Conservation (phyloP, 2,113 vertebrate genomes). For the Neopipo cinnamomea region DNA sequence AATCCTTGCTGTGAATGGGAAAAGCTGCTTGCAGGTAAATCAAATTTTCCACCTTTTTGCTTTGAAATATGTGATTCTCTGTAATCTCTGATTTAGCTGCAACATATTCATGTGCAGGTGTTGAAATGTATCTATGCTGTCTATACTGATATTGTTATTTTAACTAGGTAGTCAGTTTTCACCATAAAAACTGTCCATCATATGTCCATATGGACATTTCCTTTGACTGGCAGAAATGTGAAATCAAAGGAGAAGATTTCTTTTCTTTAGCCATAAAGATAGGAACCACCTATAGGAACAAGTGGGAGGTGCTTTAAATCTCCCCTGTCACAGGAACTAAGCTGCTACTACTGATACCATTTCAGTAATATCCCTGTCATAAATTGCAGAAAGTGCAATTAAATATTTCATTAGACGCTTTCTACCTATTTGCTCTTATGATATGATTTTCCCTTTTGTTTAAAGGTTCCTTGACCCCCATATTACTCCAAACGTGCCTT, state of each 20-base stretch:
- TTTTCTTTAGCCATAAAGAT: neutral
- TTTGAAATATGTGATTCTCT: neutral
- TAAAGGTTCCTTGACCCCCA: neutral
- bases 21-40: neutral
- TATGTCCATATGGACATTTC: neutral
- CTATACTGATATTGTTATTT: neutral
- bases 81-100: neutral
- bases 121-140: neutral
- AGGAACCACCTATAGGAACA: neutral
- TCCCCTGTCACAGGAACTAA: neutral
- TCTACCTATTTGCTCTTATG: neutral
- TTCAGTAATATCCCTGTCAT: neutral
- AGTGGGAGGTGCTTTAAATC: neutral
- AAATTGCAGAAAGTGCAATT: neutral
- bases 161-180: neutral
- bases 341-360: neutral
- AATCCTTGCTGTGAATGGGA: neutral
- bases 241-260: neutral
- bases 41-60: neutral
- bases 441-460: neutral
- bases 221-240: neutral
- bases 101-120: accelerated
- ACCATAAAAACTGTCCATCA: neutral
- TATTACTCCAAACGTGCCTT: neutral
- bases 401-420: neutral